Evolutionary conservation across 2,888 invertebrate genomes (phyloP), one percentile per base, ranked within the genome.

Genomic region (Chalcosyrphus nemorum): DNA sequence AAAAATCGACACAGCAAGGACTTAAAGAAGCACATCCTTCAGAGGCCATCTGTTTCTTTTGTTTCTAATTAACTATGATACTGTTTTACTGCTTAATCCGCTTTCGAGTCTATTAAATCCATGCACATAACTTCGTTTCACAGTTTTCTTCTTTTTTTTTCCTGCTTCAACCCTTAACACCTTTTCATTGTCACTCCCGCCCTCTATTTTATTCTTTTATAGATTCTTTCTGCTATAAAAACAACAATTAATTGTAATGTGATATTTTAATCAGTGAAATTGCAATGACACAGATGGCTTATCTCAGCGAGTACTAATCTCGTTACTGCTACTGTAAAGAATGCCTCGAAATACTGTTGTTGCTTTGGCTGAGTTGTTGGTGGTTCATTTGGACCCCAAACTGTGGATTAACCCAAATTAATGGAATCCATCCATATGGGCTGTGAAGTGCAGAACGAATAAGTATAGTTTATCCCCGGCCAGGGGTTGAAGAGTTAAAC

Each of bases 401-500:
- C 84, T 68, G 74, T 75, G 84, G 84, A 84, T 84, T 84, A 84
- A 84, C 84, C 84, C 65, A 84, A 80, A 68, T 84, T 74, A 75
- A 41, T 43, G 70, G 56, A 78, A 70, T 74, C 74, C 52, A 19
- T 80, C 74, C 80, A 84, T 84, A 84, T 80, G 80, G 74, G 63
- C 63, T 57, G 70, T 66, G 47, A 56, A 63, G 32, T 72, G 71
- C 63, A 56, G 45, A 65, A 45, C n/a, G n/a, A n/a, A n/a, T n/a
- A n/a, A n/a, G n/a, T n/a, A n/a, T 65, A 74, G 72, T 68, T 78
- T 77, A 71, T 71, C 56, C 35, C 38, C 11, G 7, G 2, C 7
- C 4, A 32, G 54, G 74, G 66, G 45, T 80, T 59, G 72, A 29
- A 50, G 54, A 41, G 21, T 47, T 81, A 43, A 66, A 66, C 66